Evolutionary conservation across 2,113 vertebrate genomes (phyloP).

Genomic region (Eupsittula cactorum): DNA sequence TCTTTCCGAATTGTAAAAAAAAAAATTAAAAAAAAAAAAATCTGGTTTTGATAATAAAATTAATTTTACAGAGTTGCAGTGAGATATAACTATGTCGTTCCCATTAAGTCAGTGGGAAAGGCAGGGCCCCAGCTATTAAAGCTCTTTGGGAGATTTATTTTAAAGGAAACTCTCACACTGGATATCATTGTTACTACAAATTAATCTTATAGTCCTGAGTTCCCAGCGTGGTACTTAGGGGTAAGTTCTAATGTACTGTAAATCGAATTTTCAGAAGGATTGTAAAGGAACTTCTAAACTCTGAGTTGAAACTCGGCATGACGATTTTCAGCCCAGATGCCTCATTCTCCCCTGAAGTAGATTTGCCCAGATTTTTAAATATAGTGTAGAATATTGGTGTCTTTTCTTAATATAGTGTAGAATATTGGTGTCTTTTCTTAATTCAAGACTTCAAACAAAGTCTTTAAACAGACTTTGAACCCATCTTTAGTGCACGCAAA

Average conservation of each 20-base stretch:
- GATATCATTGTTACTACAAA: constrained; percentile 6
- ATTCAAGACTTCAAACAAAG: neutral
- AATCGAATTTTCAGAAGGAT: neutral
- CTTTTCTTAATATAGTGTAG: neutral
- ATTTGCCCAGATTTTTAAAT: neutral
- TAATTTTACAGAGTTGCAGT: neutral
- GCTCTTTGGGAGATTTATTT: neutral
- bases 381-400: neutral
- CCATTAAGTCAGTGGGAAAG: constrained; percentile 8
- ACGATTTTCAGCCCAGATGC: neutral
- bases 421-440: neutral
- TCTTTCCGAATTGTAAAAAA: neutral
- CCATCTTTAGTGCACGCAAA: neutral
- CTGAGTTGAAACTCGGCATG: neutral
- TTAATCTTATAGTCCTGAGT: constrained; percentile 15
- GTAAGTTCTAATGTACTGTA: neutral
- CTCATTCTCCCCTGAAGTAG: neutral
- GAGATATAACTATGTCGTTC: neutral
- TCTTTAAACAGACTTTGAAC: neutral
- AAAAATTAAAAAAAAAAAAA: neutral
- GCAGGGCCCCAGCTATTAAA: neutral
- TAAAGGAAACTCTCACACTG: neutral
- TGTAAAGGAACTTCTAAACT: constrained; percentile 9
- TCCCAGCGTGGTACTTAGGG: neutral
- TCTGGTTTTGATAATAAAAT: neutral